A percentile compares a stretch with the other conserved stretches of the same genome.
Conservation (phyloP, 2,113 vertebrate genomes). For the Fulmarus glacialis region DNA sequence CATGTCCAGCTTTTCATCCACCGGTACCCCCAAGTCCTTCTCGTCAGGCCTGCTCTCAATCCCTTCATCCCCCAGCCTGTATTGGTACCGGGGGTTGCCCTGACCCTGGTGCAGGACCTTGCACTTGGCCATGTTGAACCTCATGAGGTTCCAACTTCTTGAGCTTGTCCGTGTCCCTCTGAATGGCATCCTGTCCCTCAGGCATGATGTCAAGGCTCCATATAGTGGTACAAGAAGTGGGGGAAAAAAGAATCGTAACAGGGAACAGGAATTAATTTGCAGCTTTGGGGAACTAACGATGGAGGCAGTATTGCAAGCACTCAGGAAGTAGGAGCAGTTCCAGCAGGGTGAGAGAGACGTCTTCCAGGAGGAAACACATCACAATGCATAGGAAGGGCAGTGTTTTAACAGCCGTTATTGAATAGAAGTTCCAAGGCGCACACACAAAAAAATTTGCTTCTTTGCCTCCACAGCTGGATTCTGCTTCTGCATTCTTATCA, state of each 20-base stretch:
- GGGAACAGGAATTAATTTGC: background rate
- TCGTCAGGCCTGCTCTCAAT: background rate
- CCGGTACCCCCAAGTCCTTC: background rate
- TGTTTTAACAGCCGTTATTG: background rate
- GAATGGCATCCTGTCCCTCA: background rate
- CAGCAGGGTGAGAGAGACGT: background rate
- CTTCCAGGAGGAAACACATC: background rate
- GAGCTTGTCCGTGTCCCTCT: background rate
- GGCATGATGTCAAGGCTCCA: background rate
- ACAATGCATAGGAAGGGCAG: background rate
- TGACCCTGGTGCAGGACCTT: fast-evolving
- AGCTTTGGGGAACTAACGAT: fast-evolving
- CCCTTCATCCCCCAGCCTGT: background rate
- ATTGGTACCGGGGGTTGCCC: fast-evolving
- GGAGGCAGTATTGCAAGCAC: background rate
- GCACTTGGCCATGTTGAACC: background rate
- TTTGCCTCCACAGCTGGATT: background rate
- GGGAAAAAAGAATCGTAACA: fast-evolving
- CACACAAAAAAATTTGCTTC: background rate
- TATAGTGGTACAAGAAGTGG: background rate
- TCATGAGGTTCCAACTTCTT: background rate
- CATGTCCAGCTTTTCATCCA: background rate
- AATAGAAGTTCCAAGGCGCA: background rate
- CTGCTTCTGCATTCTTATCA: background rate
- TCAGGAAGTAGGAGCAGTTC: background rate